A percentile compares a stretch with the other conserved stretches of the same genome.
phyloP scores from a whole-genome alignment of 2,113 vertebrate species.

The Zapornia atra region DNA sequence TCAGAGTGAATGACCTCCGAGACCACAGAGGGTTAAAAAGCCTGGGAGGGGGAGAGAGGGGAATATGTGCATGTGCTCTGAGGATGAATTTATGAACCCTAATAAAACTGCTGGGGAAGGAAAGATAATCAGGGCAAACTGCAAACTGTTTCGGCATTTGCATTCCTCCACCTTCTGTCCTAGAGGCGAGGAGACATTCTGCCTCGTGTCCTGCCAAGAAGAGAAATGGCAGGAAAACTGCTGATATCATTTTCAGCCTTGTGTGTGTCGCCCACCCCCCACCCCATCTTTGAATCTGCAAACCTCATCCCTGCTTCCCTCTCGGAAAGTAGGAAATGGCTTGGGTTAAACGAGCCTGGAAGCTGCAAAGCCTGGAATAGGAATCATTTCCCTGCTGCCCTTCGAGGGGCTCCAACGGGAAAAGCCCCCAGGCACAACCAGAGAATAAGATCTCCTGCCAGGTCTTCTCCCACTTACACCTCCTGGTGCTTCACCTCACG shows the following conservation, averaged over 20 bases:
- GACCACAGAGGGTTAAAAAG: background rate
- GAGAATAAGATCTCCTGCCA: slow-evolving; percentile 9
- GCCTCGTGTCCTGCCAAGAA: slow-evolving; percentile 56
- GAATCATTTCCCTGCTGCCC: slow-evolving; percentile 4
- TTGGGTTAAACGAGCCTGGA: slow-evolving; percentile 75
- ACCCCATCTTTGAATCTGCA: slow-evolving; percentile 60
- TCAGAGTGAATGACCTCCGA: fast-evolving
- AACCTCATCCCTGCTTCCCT: slow-evolving; percentile 72
- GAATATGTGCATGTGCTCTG: background rate
- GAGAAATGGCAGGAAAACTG: slow-evolving; percentile 18
- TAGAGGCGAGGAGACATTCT: background rate
- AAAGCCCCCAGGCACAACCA: slow-evolving; percentile 21
- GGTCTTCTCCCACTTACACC: background rate
- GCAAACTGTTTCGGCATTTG: background rate
- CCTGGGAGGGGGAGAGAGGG: background rate
- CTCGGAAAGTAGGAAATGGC: slow-evolving; percentile 72
- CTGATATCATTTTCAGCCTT: slow-evolving; percentile 46
- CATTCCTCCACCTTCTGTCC: slow-evolving; percentile 16
- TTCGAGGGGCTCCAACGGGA: background rate
- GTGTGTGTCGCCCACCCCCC: background rate
- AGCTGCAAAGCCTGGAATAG: slow-evolving; percentile 56
- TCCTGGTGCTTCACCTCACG: background rate
- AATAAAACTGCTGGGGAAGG: background rate
- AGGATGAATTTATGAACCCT: background rate
- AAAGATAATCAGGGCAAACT: slow-evolving; percentile 5